Evolutionary conservation across 1,140 invertebrate species (phyloP), one percentile per base, ranked within the genome.

Genomic region (Pseudomyrmex concolor): DNA sequence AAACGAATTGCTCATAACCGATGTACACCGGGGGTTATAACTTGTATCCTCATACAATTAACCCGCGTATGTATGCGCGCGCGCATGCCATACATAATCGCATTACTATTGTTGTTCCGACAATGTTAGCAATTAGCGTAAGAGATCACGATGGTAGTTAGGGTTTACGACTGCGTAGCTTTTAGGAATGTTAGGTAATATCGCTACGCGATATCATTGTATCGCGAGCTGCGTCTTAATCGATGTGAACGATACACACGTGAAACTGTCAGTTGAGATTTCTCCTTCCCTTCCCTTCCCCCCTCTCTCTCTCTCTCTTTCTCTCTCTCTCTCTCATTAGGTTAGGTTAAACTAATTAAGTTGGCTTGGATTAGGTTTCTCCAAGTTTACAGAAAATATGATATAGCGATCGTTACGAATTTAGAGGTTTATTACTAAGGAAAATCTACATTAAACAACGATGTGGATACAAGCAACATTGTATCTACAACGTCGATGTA

Each of bases 41-140:
- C 86, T 87, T 87, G 81, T 62, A 71, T 22, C 66, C 48, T 70
- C 22, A n/a, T 60, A 62, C 54, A 83, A 87, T 87, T 83, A 83
- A 86, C 67, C 8, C 59, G n/a, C 15, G 45, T 72, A 70, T 15
- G 45, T 48, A 34, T 5, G 34, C 34, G 34, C 34, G 34, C 34
- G 34, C 34, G 34, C 34, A 34, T 34, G 34, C 34, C 34, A 78
- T 59, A 45, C 51, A 76, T 74, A 66, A 80, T 71, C 34, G 15
- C 22, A 80, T 86, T 50, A 17, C 50, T 66, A 59, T 71, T 86
- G 72, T 83, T 77, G 67, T 83, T 85, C 86, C 43, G 55, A 54
- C 48, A 84, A 77, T 76, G 67, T 51, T 19, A 64, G 34, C 54
- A 87, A 87, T 87, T 87, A 63, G 48, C 66, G 54, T 72, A 60